Conservation (phyloP, 2,888 invertebrate genomes). For the Carterocephalus palaemon region DNA sequence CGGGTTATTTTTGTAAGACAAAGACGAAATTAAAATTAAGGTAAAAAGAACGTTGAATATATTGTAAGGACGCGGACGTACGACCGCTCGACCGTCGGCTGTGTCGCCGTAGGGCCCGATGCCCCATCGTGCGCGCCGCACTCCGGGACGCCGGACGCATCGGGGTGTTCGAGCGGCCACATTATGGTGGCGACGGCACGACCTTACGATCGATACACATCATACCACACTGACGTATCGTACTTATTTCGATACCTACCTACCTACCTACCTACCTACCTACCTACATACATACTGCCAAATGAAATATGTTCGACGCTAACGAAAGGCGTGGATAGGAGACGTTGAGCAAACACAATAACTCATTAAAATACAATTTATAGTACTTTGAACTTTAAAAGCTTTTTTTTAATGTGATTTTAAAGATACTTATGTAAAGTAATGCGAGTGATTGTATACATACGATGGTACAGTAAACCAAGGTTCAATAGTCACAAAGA, state of each 20-base stretch:
- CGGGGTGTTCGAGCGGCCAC: conserved; percentile 44
- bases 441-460: too few species aligned
- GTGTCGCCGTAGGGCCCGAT: conserved; percentile 49
- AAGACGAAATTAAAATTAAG: conserved; percentile 32
- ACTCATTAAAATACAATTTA: too few species aligned
- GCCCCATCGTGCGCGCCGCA: conserved; percentile 52
- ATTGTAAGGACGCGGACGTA: conserved; percentile 33
- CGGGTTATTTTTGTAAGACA: conserved; percentile 23
- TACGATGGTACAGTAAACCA: too few species aligned
- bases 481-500: too few species aligned
- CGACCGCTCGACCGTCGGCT: conserved; percentile 37
- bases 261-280: too few species aligned
- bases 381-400: too few species aligned
- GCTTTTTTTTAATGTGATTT: too few species aligned
- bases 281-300: neutral
- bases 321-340: neutral
- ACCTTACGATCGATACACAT: conserved; percentile 54
- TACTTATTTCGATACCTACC: too few species aligned
- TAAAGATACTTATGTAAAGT: too few species aligned
- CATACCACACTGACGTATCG: conserved; percentile 28
- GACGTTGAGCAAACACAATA: too few species aligned
- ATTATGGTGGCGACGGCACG: conserved; percentile 47
- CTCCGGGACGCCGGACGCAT: conserved; percentile 53
- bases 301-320: neutral
- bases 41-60: conserved; percentile 34